Conservation (phyloP, 2,797 vertebrate species). For the Betta splendens region DNA sequence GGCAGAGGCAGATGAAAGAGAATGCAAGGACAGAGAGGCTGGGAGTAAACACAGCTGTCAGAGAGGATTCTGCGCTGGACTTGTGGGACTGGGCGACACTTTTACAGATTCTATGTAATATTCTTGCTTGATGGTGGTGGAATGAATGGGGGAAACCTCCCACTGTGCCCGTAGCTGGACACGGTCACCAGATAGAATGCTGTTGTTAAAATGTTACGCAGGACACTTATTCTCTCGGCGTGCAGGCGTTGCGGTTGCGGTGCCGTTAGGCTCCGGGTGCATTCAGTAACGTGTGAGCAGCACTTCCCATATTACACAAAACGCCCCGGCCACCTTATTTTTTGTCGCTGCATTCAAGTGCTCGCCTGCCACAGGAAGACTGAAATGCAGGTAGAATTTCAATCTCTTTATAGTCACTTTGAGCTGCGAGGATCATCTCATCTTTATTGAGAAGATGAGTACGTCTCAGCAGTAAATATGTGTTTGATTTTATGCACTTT, state of each 20-base stretch:
- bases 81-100: background rate
- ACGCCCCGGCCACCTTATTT: slow-evolving; percentile 3
- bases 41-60: slow-evolving; percentile 14
- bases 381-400: slow-evolving; percentile 26
- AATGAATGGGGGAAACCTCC: slow-evolving; percentile 2
- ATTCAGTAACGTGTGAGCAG: background rate
- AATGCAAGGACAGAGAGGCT: slow-evolving; percentile 10
- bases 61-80: background rate
- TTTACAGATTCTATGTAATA: background rate
- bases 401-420: slow-evolving; percentile 36
- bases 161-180: background rate
- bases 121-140: background rate
- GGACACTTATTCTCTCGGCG: slow-evolving; percentile 1
- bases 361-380: slow-evolving; percentile 18
- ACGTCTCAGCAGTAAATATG: slow-evolving; percentile 50
- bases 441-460: slow-evolving; percentile 54
- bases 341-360: slow-evolving; percentile 26
- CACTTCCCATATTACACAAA: slow-evolving; percentile 5
- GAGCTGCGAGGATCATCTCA: slow-evolving; percentile 36
- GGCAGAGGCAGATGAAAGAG: slow-evolving; percentile 45
- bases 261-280: background rate
- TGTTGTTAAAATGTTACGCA: no score
- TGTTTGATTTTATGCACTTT: slow-evolving; percentile 48
- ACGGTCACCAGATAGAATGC: background rate
- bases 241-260: background rate